Evolutionary conservation across 2,797 vertebrate species (phyloP), one percentile per base, ranked within the genome.

Genomic region (Enteromius anoplus): DNA sequence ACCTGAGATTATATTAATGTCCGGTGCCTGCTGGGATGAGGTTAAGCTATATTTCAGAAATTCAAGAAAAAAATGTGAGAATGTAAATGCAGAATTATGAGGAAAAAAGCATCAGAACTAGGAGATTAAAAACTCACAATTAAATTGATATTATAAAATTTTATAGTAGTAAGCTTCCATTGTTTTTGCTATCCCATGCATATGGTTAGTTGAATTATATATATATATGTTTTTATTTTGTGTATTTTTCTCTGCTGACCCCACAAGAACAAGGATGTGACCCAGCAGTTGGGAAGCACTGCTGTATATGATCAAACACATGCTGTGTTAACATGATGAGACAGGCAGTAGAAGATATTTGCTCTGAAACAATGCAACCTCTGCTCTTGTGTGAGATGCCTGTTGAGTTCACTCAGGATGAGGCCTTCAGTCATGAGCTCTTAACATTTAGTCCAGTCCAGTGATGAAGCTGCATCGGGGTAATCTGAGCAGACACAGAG

Each of bases 371-470:
- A 45, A 64, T 55, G 49, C 49, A 40, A 42, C n/a, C 21, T 42
- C 17, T 42, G 51, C 58, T 73, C 66, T 85, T 45, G 29, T 60
- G 55, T 26, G 55, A 62, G 58, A 75, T 1, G 12, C 51, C 42
- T 55, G 14, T 34, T 78, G 53, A 80, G 62, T 32, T 15, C 2
- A 12, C 70, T 55, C 77, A 76, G 37, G 26, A 62, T 79, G 51
- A 78, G 75, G 76, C 75, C 49, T 51, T 80, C 77, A 70, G 11
- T 78, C 80, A 75, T 40, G 72, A 37, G 40, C 78, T 32, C 45
- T 65, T 81, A 65, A 81, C 80, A 75, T 77, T 77, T 40, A 83
- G 65, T 71, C 60, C 47, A 65, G 60, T 70, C 73, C 51, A 26
- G 26, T 32, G 23, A 45, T 34, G 34, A 75, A 70, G 32, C 47